These are phyloP conservation scores for Chondrosia reniformis DNA, from an alignment of 37 sponge, comb jelly and placozoan species.

Conservation along the genomic window DNA sequence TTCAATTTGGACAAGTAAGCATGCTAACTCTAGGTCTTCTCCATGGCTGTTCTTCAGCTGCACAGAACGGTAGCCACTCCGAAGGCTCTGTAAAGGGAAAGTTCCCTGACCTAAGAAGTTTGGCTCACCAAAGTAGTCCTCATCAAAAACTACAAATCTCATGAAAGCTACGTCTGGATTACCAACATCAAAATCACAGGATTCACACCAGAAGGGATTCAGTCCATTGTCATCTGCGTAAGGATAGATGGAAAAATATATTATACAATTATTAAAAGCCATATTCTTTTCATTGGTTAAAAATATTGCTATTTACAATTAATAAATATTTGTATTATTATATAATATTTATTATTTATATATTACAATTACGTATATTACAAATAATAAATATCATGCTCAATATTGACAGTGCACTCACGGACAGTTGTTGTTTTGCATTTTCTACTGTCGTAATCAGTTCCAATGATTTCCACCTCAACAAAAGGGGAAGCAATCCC, in stretches of 20 bases:
- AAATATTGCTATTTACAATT: no score
- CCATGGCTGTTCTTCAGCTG: conserved; percentile 72
- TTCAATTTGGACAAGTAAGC: conserved; percentile 77
- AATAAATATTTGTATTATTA: no score
- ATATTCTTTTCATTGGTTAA: no score
- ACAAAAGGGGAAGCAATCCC: conserved; percentile 84
- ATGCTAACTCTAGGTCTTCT: conserved; percentile 91
- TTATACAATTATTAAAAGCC: no score
- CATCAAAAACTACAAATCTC: conserved; percentile 84
- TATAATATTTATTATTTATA: no score
- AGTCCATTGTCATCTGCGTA: conserved; percentile 87
- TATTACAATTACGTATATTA: no score
- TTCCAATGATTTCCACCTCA: conserved; percentile 83
- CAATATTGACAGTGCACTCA: no score
- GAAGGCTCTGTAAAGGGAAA: conserved; percentile 72
- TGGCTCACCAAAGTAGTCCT: conserved; percentile 95
- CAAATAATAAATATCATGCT: no score
- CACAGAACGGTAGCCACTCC: conserved; percentile 87
- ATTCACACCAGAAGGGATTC: conserved; percentile 89
- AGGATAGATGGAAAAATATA: no score
- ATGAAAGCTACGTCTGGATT: conserved; percentile 91
- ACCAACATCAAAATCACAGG: conserved; percentile 74
- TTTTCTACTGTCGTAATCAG: conserved; percentile 70
- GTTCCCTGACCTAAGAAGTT: conserved; percentile 92
- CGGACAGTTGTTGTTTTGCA: conserved; percentile 70